Evolutionary conservation across 2,113 vertebrate species (phyloP).

Genomic region (Raphicerus campestris): DNA sequence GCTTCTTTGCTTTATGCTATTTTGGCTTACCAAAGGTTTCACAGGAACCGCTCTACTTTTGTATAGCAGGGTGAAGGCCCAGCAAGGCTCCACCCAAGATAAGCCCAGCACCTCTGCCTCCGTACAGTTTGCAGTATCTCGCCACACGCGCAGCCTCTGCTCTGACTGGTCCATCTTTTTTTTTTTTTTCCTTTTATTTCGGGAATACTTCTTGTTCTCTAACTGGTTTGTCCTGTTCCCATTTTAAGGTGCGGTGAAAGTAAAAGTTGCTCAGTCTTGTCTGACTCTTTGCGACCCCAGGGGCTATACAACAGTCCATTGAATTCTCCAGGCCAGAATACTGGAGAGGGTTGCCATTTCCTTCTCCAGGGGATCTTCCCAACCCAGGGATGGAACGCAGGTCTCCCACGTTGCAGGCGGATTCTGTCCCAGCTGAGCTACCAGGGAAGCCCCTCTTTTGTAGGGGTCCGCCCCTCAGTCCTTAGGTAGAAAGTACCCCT

Average conservation of each 20-base stretch:
- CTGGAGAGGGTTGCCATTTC: background rate
- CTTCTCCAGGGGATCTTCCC: background rate
- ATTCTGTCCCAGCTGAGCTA: background rate
- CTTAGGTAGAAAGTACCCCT: background rate
- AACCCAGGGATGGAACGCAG: background rate
- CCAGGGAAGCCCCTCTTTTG: background rate
- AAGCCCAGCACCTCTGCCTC: no score
- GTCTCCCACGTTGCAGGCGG: background rate
- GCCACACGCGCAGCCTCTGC: background rate
- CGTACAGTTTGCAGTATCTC: fast-evolving
- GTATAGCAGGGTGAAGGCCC: background rate
- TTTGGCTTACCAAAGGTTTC: background rate
- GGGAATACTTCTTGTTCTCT: background rate
- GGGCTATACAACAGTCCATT: background rate
- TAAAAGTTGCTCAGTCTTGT: background rate
- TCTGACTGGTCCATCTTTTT: background rate
- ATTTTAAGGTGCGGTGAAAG: background rate
- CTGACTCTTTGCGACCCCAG: background rate
- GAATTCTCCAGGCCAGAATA: background rate
- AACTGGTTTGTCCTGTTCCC: background rate
- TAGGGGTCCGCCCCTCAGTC: background rate
- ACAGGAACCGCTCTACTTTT: background rate
- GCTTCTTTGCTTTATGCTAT: background rate
- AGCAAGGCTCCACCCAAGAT: background rate
- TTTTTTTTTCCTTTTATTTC: background rate